Base-by-base conservation (phyloP, 2,797 vertebrate species). In the Xiphophorus birchmanni region DNA sequence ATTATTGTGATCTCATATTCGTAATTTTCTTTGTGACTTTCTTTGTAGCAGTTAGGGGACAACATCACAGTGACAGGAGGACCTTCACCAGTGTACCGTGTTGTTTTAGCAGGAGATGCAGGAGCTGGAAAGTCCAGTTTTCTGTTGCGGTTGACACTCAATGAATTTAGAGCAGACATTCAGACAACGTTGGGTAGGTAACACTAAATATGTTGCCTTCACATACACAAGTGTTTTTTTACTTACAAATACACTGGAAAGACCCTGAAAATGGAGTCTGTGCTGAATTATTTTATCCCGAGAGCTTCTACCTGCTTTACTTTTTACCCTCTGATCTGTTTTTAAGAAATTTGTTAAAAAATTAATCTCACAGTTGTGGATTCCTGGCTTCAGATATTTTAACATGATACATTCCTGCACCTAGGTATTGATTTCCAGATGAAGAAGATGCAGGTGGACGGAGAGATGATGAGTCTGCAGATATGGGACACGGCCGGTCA, bases 401-500 rank as follows among this genome's bases (percentile, higher is more conserved):
- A 76, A 77, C 77, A 48, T 72, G 26, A 4, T 60, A 58, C 42
- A 63, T 77, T 58, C 74, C 79, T 17, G 0, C 75, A 87, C 77
- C 65, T 75, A 97, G 95, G 95, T 29, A 95, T 96, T 29, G 96
- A 96, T 86, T 97, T 96, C 86, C 95, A 97, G 80, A 94, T 96
- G 32, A 97, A 97, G 91, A 95, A 93, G 90, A 94, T 97, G 94
- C 83, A 96, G 11, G 96, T 96, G 73, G 96, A 97, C 15, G 92
- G 96, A 54, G 94, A 97, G 73, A 94, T 89, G 86, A 96, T 94
- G 0, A 94, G 79, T 0, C 87, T 96, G 63, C 96, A 96, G 92
- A 97, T 96, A 58, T 96, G 95, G 96, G 96, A 96, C 90, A 97
- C 95, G 15, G 96, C 95, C 0, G 93, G 96, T 4, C 96, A 96